Base-by-base conservation (phyloP, 1,140 invertebrate genomes). In the Hycleus phaleratus region DNA sequence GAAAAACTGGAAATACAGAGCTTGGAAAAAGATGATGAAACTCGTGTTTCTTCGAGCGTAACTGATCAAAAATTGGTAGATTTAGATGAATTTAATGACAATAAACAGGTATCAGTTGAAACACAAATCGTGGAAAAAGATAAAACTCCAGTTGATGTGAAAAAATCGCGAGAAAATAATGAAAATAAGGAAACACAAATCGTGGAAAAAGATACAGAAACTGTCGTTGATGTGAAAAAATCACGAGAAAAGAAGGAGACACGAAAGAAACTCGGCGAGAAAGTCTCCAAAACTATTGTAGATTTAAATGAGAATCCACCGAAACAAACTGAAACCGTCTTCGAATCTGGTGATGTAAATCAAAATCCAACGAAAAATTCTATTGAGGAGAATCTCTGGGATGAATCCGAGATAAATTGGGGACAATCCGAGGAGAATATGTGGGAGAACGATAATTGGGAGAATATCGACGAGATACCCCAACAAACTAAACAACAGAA, bases 321-420 rank as follows among this genome's bases (percentile, higher is more conserved):
- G 18, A 26, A 12, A 47, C 24, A 8, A 26, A 24, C 4, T 18
- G 26, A 2, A 47, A 42, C 12, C 10, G 7, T 26, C 24, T 9
- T 4, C n/a, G 18, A 42, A 25, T 5, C n/a, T 44, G 46, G 38
- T 44, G 47, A 56, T 32, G 49, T 50, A 46, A 49, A 40, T 49
- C 47, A 11, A 18, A 56, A 43, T 40, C 32, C 9, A 56, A 10
- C 26, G 2, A 18, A 52, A 24, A 46, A 47, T 11, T n/a, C 43
- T 8, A 6, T 38, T 26, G 69, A 67, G 49, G 70, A 67, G 61
- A 69, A 67, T 59, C 61, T 67, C 32, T 74, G 66, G 71, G 71
- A 66, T 49, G 66, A 72, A 56, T 61, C 65, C 48, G 68, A 66
- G 52, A 44, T 64, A 40, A 57, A 65, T 50, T 71, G 64, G 64